A percentile compares a stretch with the other conserved stretches of the same genome.
phyloP scores from a whole-genome alignment of 2,888 invertebrate genomes.

The Thereva unica region DNA sequence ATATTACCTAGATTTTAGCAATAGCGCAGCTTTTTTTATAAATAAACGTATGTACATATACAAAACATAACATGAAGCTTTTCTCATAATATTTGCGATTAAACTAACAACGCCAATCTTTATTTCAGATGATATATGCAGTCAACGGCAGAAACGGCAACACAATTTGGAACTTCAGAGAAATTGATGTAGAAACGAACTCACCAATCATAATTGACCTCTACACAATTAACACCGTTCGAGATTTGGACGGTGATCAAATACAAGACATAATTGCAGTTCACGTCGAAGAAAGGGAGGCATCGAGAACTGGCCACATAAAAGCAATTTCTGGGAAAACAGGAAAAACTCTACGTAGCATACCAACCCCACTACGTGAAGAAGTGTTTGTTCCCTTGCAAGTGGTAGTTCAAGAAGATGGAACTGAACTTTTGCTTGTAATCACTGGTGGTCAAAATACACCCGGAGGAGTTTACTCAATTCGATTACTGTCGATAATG shows the following conservation, averaged over 20 bases:
- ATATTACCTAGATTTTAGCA: no score
- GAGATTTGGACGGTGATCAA: constrained; percentile 72
- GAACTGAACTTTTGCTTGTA: constrained; percentile 67
- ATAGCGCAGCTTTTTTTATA: no score
- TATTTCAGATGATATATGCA: constrained; percentile 64
- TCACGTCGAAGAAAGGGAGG: constrained; percentile 64
- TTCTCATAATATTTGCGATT: neutral
- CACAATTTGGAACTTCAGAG: constrained; percentile 65
- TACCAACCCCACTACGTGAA: constrained; percentile 66
- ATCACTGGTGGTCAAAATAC: constrained; percentile 76
- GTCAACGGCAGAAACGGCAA: constrained; percentile 70
- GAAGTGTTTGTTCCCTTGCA: constrained; percentile 78
- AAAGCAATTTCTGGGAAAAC: constrained; percentile 71
- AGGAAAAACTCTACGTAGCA: constrained; percentile 66
- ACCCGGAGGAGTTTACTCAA: constrained; percentile 70
- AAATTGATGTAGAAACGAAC: constrained; percentile 56
- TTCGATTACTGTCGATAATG: constrained; percentile 63
- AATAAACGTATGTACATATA: no score
- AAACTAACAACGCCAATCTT: neutral
- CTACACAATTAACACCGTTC: constrained; percentile 72
- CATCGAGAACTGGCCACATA: constrained; percentile 65
- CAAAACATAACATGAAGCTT: neutral
- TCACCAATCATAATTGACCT: constrained; percentile 62
- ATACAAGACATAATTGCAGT: constrained; percentile 71
- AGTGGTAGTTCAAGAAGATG: constrained; percentile 64